Evolutionary conservation across 2,113 vertebrate species (phyloP).

Genomic region (Aptenodytes patagonicus): DNA sequence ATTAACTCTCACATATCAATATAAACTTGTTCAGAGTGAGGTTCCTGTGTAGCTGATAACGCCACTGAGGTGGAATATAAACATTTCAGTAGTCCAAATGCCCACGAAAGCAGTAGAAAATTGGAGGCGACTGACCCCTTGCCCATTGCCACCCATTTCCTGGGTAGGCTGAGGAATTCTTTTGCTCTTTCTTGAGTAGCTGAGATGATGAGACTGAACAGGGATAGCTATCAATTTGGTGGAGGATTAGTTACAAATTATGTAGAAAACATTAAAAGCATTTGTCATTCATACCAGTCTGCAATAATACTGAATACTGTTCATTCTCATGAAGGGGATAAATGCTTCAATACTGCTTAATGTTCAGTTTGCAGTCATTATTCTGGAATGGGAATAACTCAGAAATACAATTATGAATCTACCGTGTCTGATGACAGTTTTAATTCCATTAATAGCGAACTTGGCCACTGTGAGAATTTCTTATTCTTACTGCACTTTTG

Average conservation of each 20-base stretch:
- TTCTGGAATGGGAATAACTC: slow-evolving; percentile 16
- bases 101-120: neutral
- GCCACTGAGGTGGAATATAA: neutral
- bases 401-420: slow-evolving; percentile 18
- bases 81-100: neutral
- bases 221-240: neutral
- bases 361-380: slow-evolving; percentile 22
- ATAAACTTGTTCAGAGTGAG: neutral
- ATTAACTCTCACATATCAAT: neutral
- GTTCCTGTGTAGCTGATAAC: neutral
- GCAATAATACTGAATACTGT: neutral
- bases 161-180: neutral
- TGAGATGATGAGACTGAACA: neutral
- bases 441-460: neutral
- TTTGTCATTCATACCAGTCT: neutral
- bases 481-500: slow-evolving; percentile 6
- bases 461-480: neutral
- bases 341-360: neutral
- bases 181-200: neutral
- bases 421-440: neutral
- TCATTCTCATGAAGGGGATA: neutral
- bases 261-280: neutral
- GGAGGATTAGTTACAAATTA: neutral
- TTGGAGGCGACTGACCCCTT: neutral
- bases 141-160: neutral